Evolutionary conservation across 2,888 invertebrate genomes (phyloP), one percentile per base, ranked within the genome.

Genomic region (Megalurothrips usitatus): DNA sequence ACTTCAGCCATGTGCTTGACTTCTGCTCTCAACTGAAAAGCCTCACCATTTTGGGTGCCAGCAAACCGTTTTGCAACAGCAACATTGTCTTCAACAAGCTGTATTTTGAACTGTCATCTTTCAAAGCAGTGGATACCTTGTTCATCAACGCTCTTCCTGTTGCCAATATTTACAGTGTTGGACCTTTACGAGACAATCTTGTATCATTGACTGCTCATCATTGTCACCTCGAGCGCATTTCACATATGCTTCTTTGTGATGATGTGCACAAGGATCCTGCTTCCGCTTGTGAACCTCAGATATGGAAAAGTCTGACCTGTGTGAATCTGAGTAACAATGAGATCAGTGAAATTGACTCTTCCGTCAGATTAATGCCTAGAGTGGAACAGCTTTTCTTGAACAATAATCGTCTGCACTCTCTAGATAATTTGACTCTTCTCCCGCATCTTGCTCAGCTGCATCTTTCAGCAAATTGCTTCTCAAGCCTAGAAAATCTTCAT

Each of bases 1-100:
- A 98, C 88, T 94, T 98, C 84, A 96, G 96, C 83, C 96, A 97
- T 85, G 92, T 97, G 0, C 87, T 98, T 81, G 98, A 98, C 87
- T 95, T 96, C 85, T 94, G 94, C 86, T 92, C 92, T 0, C 93
- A 95, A 85, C 88, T 97, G 47, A 91, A 91, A 28, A 89, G 90
- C 34, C 87, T 96, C 17, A 90, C 89, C 83, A 91, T 96, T 81
- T 87, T 89, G 85, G 94, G 95, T 2, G 92, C 90, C 84, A 88
- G 89, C 47, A 89, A 91, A 81, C 90, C 91, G 75, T 91, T 95
- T 79, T 93, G 93, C 11, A 92, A 92, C 0, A 97, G 97, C 86
- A 96, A 95, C 86, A 93, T 98, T 82, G 89, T 93, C 82, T 94
- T 95, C 0, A 95, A 95, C 84, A 90, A 92, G 68, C 89, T 98